Percentiles rank a stretch among this genome's conserved stretches.
Conservation (phyloP, 2,888 invertebrate genomes). For the Epicampocera succincta region DNA sequence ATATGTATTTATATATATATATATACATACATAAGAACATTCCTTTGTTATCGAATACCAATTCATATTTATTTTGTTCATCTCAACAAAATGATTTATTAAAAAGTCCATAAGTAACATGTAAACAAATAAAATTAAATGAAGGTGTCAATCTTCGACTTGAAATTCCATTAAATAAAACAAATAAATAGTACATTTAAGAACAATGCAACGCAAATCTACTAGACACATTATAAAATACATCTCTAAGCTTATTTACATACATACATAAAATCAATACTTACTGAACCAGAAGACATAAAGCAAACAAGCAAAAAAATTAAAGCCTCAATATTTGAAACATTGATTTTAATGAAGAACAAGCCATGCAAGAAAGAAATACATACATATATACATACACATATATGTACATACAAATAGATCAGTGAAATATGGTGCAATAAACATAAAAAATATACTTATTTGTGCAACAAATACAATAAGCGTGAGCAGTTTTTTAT, state of each 20-base stretch:
- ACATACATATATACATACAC: not conserved
- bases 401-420: not conserved
- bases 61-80: not conserved
- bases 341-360: not conserved
- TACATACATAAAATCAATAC: conserved; percentile 13
- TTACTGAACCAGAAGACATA: not conserved
- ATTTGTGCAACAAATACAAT: too few species aligned
- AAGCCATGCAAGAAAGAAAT: not conserved
- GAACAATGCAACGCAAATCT: not conserved
- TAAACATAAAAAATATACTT: not conserved
- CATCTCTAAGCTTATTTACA: conserved; percentile 16
- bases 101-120: conserved; percentile 35
- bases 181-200: conserved; percentile 36
- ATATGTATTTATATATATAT: not conserved
- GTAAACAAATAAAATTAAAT: conserved; percentile 50
- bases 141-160: conserved; percentile 55
- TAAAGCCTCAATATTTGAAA: not conserved
- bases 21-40: not conserved
- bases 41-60: not conserved
- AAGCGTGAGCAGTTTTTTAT: too few species aligned
- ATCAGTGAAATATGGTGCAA: not conserved
- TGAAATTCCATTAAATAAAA: conserved; percentile 43
- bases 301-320: not conserved
- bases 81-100: not conserved
- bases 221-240: not conserved